Conservation (phyloP, 2,888 invertebrate species). For the Coremacera marginata region DNA sequence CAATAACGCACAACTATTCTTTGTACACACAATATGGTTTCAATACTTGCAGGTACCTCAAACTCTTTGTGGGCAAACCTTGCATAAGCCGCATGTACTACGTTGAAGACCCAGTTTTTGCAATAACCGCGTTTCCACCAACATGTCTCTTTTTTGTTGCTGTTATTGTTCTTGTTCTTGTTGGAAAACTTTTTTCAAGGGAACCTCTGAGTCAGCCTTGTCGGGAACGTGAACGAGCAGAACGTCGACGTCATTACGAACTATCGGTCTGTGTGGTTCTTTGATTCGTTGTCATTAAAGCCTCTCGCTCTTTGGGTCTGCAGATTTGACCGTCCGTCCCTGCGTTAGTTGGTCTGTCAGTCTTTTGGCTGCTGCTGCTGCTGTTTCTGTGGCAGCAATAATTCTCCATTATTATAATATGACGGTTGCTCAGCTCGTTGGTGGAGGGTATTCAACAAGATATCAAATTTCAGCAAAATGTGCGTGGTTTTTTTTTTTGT, state of each 20-base stretch:
- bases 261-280: slow-evolving; percentile 28
- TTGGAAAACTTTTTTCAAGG: slow-evolving; percentile 15
- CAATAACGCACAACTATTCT: background rate
- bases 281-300: slow-evolving; percentile 32
- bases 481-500: slow-evolving; percentile 37
- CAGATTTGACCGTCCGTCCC: background rate
- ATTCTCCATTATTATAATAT: slow-evolving; percentile 39
- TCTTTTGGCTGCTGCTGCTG: slow-evolving; percentile 18
- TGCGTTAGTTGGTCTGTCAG: background rate
- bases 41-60: slow-evolving; percentile 7
- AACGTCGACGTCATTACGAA: slow-evolving; percentile 21
- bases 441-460: slow-evolving; percentile 42
- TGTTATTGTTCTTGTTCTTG: background rate
- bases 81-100: background rate
- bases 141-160: slow-evolving; percentile 3
- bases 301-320: background rate
- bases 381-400: slow-evolving; percentile 40
- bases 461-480: slow-evolving; percentile 46
- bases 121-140: background rate
- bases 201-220: slow-evolving; percentile 27
- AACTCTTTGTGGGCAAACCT: background rate
- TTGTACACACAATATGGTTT: background rate
- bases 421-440: slow-evolving; percentile 33
- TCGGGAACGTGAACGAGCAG: background rate
- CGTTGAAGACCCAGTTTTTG: slow-evolving; percentile 14